Evolutionary conservation across 1,140 invertebrate genomes (phyloP).

Genomic region (Delia radicum): DNA sequence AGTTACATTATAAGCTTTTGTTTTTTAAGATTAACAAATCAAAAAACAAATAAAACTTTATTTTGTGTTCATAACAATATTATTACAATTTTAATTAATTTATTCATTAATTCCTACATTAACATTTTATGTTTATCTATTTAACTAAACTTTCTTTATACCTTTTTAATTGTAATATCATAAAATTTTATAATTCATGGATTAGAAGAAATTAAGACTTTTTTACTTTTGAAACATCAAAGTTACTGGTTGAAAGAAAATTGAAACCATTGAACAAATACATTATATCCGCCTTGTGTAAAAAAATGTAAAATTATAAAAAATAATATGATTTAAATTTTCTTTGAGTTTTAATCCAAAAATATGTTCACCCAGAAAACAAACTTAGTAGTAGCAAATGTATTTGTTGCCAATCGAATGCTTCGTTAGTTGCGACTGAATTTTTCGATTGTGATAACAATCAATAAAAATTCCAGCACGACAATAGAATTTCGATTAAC

Average conservation of each 20-base stretch:
- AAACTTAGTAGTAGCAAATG: too few relatives aligned
- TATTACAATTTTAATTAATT: background rate
- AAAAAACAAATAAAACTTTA: background rate
- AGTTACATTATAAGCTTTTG: background rate
- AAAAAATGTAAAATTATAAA: too few relatives aligned
- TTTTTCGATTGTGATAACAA: too few relatives aligned
- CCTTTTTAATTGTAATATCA: background rate
- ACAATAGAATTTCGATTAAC: too few relatives aligned
- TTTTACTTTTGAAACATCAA: background rate
- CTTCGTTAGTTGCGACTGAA: too few relatives aligned
- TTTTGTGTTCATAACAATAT: background rate
- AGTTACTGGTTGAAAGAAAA: background rate
- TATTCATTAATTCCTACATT: background rate
- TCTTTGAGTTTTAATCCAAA: too few relatives aligned
- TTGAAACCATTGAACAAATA: background rate
- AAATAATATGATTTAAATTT: too few relatives aligned
- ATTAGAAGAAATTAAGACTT: background rate
- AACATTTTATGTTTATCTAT: background rate
- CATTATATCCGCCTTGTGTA: background rate
- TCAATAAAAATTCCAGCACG: too few relatives aligned
- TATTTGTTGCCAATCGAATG: too few relatives aligned
- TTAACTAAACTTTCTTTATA: background rate
- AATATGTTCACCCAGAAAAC: too few relatives aligned
- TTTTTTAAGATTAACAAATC: background rate
- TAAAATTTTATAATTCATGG: background rate